Conservation (phyloP, 1,140 invertebrate genomes). For the Pseudachorutes palmiensis region DNA sequence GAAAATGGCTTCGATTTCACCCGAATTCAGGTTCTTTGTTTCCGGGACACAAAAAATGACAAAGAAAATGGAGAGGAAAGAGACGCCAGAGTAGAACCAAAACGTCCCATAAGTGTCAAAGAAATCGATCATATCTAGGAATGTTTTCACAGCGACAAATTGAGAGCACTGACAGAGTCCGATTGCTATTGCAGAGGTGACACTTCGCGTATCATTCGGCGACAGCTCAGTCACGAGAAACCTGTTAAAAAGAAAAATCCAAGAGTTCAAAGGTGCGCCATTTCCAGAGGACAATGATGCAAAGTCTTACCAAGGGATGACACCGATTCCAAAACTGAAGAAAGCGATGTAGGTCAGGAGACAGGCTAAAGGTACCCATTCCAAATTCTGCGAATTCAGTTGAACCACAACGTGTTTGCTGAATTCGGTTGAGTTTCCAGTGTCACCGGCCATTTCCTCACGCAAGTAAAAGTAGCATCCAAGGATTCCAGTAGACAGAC, state of each 20-base stretch:
- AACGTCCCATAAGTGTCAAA: constrained; percentile 59
- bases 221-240: constrained; percentile 30
- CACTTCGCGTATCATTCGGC: constrained; percentile 22
- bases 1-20: constrained; percentile 37
- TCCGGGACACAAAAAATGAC: constrained; percentile 63
- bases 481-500: constrained; percentile 27
- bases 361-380: constrained; percentile 38
- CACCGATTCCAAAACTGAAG: constrained; percentile 39
- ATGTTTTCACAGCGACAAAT: constrained; percentile 65
- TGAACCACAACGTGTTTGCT: background rate
- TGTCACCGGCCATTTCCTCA: constrained; percentile 15
- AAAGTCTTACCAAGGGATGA: constrained; percentile 40
- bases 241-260: background rate
- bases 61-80: constrained; percentile 59
- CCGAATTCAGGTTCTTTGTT: constrained; percentile 46
- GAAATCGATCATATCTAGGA: constrained; percentile 50
- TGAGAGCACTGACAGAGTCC: constrained; percentile 59
- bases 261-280: background rate
- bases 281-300: no score
- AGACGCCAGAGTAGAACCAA: constrained; percentile 59
- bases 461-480: constrained; percentile 39
- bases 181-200: constrained; percentile 23
- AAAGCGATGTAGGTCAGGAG: constrained; percentile 36
- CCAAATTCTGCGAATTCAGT: constrained; percentile 20
- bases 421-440: background rate